Evolutionary conservation across 2,888 invertebrate genomes (phyloP).

Genomic region (Muschampia plurimacula): DNA sequence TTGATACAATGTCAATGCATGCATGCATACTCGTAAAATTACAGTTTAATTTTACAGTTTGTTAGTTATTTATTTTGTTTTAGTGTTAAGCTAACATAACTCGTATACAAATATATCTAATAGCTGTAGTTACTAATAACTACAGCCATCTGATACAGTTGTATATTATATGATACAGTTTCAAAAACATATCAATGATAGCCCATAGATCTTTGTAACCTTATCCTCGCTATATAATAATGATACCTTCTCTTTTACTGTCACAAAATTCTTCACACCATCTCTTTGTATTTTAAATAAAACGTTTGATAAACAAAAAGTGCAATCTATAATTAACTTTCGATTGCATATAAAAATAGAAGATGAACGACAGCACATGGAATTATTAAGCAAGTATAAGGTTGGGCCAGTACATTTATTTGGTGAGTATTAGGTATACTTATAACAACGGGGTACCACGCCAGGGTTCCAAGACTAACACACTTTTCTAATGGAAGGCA

Average conservation of each 20-base stretch:
- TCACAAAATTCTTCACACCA: no score
- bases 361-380: background rate
- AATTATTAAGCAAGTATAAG: background rate
- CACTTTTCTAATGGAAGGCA: slow-evolving; percentile 31
- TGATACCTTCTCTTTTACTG: no score
- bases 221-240: no score
- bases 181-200: no score
- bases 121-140: no score
- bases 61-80: background rate
- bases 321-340: background rate
- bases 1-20: no score
- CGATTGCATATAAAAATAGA: background rate
- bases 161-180: no score
- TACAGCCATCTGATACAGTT: no score
- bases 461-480: slow-evolving; percentile 24
- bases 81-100: no score
- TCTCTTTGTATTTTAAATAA: background rate
- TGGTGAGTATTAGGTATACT: background rate
- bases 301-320: background rate
- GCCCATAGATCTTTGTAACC: no score
- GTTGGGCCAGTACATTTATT: background rate
- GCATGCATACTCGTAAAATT: no score
- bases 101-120: no score
- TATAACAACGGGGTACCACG: slow-evolving; percentile 19
- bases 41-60: background rate